Base-by-base conservation (phyloP, 2,797 vertebrate species). In the Sus cebifrons region DNA sequence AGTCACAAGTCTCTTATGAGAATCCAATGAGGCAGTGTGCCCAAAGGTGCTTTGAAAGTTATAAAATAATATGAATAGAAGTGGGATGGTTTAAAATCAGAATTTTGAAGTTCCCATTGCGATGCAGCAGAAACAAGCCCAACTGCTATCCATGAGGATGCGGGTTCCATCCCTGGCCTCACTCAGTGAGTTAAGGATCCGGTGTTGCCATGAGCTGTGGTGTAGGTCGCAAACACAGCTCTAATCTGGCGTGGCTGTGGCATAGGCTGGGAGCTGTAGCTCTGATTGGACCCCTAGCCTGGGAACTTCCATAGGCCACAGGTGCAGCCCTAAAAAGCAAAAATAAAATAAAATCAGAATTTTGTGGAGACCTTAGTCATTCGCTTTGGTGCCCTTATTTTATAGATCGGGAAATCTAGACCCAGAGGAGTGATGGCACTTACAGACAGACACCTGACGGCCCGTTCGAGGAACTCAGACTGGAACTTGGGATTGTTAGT, bases 341-440 rank as follows among this genome's bases (percentile, higher is more conserved):
- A 49, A 49, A 36, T 36, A 36, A 49, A 49, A 49, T 78, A 67
- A 92, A 86, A 54, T 87, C 78, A 87, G 54, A 79, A 89, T 96
- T 94, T 96, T 84, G 60, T 79, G 27, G 71, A 62, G 17, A 32
- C 62, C 1, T 23, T 58, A 74, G 27, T 87, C 49, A 36, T 73
- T 87, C 58, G 79, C 17, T 49, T 67, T 17, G 49, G 0, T 36
- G 10, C n/a, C 52, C 27, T 78, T 73, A 27, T 54, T 71, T 85
- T 67, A 25, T 65, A 64, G 54, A 23, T n/a, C 70, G 23, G 68
- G 52, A 44, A 70, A 29, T 16, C 9, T 85, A 23, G 12, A 21
- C 36, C 32, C 78, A 56, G 74, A 79, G 21, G 9, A 44, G 6
- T 70, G 3, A 14, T 68, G 16, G 36, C 75, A 21, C 36, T 81